Base-by-base conservation (phyloP, 2,113 vertebrate genomes). In the Ranitomeya variabilis region DNA sequence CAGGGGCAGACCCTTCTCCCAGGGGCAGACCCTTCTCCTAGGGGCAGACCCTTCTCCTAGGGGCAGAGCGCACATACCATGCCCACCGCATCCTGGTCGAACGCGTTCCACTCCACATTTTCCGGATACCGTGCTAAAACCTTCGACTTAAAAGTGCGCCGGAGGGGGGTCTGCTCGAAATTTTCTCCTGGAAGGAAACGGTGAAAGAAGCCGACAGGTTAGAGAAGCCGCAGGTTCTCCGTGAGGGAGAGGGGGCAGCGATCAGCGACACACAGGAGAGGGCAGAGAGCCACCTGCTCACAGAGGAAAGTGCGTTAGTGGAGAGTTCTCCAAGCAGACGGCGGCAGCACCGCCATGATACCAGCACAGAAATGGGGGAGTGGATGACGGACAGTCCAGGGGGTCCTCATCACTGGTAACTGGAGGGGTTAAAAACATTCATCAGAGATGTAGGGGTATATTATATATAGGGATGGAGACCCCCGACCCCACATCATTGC, bases 11-110 rank as follows among this genome's bases (percentile, higher is more conserved):
- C 26, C 26, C 26, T 31, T 31, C 26, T 2, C 26, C 26, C 26
- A 31, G 26, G 26, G 26, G 26, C 26, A 31, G 6, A 69, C 26
- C 26, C 26, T 31, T 2, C 26, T 31, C 26, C 26, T 2, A 31
- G 26, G 26, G 26, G 1, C 26, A 31, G 1, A 31, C 26, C 26
- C 26, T 31, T 31, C 26, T 2, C 26, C 26, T 2, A 31, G 26
- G 26, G 26, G 26, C 26, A 31, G 6, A 69, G 4, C 7, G 0
- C 45, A 96, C 94, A 86, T 93, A 99, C 98, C 98, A 99, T 99
- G 95, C 98, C 98, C 90, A 99, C 98, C 77, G 98, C 98, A 96
- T 99, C 98, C 93, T 99, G 98, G 93, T 99, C 98, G 93, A 99
- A 99, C 15, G 98, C 97, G 92, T 97, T 99, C 98, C 98, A 99